Percentiles rank a stretch among this genome's conserved stretches.
Conservation (phyloP, 2,888 invertebrate species). For the Heliothis peltigera region DNA sequence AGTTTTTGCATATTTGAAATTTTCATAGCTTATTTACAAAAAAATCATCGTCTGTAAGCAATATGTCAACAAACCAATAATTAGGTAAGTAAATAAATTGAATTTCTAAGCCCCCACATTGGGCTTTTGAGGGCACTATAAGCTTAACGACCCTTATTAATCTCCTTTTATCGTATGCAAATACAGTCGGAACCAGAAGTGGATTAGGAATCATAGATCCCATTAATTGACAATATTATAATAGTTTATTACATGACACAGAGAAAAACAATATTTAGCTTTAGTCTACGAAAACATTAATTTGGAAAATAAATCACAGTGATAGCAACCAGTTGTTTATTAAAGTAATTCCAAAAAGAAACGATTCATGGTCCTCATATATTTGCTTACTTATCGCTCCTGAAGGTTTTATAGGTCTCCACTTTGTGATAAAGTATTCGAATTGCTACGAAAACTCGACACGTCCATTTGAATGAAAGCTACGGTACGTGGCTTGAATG, state of each 20-base stretch:
- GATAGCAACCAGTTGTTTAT: conserved; percentile 7
- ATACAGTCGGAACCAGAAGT: conserved; percentile 43
- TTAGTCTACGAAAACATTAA: background rate
- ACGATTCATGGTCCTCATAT: conserved; percentile 30
- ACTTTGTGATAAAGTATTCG: conserved; percentile 73
- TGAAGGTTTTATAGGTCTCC: conserved; percentile 62
- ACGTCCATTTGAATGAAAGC: conserved; percentile 75
- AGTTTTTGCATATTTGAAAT: too few species aligned
- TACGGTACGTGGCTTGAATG: conserved; percentile 71
- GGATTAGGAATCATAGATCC: conserved; percentile 25
- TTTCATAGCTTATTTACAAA: too few species aligned
- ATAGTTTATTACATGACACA: too few species aligned
- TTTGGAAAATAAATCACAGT: conserved; percentile 9
- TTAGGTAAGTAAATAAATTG: conserved; percentile 50
- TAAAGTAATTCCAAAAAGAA: conserved; percentile 14
- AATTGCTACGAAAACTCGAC: conserved; percentile 69
- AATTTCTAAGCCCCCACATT: conserved; percentile 44
- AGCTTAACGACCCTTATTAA: conserved; percentile 57
- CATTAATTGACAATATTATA: conserved; percentile 13
- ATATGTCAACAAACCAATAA: conserved; percentile 38
- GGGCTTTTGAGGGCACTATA: conserved; percentile 43
- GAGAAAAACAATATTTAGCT: background rate
- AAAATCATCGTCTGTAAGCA: conserved; percentile 1
- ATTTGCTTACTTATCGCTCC: conserved; percentile 56
- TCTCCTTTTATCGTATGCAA: conserved; percentile 56